A percentile compares a stretch with the other conserved stretches of the same genome.
These are phyloP conservation scores for Enteromius viviparus DNA, from an alignment of 2,797 vertebrate species.

Conservation along the genomic window DNA sequence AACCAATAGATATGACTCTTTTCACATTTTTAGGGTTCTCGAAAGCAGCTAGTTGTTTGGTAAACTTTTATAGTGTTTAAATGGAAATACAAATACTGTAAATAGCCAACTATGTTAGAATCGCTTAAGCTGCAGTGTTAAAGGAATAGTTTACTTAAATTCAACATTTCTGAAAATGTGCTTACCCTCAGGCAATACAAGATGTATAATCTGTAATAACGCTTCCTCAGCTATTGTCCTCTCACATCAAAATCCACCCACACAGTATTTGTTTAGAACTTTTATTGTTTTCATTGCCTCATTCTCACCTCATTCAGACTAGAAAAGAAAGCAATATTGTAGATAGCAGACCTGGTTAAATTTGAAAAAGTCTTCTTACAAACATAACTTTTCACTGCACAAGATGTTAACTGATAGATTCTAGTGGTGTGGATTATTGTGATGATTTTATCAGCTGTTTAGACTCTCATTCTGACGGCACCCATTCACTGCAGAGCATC, in stretches of 20 bases:
- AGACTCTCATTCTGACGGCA: not conserved
- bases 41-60: not conserved
- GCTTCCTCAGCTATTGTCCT: not conserved
- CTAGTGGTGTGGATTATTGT: not conserved
- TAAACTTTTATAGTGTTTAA: not conserved
- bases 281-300: not conserved
- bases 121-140: not conserved
- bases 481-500: not conserved
- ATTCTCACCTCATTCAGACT: not conserved
- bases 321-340: not conserved
- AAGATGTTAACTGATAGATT: not conserved
- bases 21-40: not conserved
- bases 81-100: too few species aligned
- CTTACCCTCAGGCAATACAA: not conserved
- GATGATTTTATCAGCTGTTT: not conserved
- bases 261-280: not conserved
- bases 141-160: not conserved
- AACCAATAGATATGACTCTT: not conserved
- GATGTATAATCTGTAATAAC: not conserved
- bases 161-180: not conserved
- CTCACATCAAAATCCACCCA: not conserved
- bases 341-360: not conserved
- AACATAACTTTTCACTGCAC: not conserved
- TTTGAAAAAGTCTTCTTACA: not conserved
- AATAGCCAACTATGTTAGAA: not conserved